Conservation (phyloP, 1,140 invertebrate genomes). For the Leptoteleia sp. region DNA sequence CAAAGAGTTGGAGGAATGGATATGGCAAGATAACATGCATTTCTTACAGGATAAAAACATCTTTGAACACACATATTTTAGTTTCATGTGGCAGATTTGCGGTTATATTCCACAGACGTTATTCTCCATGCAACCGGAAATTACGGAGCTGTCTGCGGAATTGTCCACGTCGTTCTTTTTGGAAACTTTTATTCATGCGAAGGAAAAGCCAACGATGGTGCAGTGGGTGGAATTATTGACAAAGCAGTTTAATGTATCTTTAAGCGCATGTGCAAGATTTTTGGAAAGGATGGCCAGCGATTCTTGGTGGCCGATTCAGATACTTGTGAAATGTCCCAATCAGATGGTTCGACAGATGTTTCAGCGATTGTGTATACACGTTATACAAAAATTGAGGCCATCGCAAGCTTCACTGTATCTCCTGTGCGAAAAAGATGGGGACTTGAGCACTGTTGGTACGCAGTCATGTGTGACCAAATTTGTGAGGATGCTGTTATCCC, state of each 20-base stretch:
- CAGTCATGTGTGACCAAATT: slow-evolving; percentile 95
- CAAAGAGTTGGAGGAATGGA: slow-evolving; percentile 93
- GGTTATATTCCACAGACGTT: slow-evolving; percentile 95
- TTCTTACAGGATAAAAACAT: slow-evolving; percentile 97
- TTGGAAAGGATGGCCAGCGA: slow-evolving; percentile 94
- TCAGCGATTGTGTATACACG: slow-evolving; percentile 95
- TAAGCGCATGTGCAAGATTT: slow-evolving; percentile 95
- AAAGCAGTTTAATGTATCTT: slow-evolving; percentile 96
- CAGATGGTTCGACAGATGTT: slow-evolving; percentile 97
- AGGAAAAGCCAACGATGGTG: slow-evolving; percentile 98
- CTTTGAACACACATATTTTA: slow-evolving; percentile 96
- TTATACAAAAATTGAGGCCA: slow-evolving; percentile 91
- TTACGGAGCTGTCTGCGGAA: slow-evolving; percentile 92
- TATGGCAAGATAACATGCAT: slow-evolving; percentile 97
- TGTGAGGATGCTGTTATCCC: slow-evolving; percentile 92
- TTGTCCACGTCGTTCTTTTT: slow-evolving; percentile 96
- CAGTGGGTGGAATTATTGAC: slow-evolving; percentile 97
- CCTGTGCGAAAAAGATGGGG: slow-evolving; percentile 78
- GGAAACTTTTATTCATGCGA: slow-evolving; percentile 97
- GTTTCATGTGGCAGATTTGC: slow-evolving; percentile 98
- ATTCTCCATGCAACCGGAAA: slow-evolving; percentile 87
- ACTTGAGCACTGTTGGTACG: slow-evolving; percentile 86
- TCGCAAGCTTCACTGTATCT: slow-evolving; percentile 77
- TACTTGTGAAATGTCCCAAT: slow-evolving; percentile 96
- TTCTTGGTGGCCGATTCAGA: slow-evolving; percentile 97